Base-by-base conservation (phyloP, 1,140 invertebrate species). In the Eupeodes corollae region DNA sequence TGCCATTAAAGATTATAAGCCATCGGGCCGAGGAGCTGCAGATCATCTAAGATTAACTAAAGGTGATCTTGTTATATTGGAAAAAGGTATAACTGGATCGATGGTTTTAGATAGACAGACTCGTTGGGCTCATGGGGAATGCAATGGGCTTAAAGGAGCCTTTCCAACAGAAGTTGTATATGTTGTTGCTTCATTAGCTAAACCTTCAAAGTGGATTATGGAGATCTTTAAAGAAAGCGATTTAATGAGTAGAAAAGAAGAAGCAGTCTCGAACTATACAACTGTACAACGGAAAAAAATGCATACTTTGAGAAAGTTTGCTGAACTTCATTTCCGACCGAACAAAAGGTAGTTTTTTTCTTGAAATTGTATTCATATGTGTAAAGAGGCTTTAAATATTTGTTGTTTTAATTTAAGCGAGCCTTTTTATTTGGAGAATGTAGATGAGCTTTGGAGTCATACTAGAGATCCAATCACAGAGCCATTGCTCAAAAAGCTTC, bases 121-220 rank as follows among this genome's bases (percentile, higher is more conserved):
- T 26, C 79, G 80, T 26, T 89, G 82, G 84, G 86, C 81, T 66
- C 78, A 77, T 57, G 90, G 80, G 48, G 67, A 74, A 54, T 75
- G 78, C 44, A 83, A 84, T 49, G 78, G 76, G 6, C 71, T 80
- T 49, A 73, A 76, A 58, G 92, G 91, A 10, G 79, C 91, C 56
- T 93, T 96, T 69, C 84, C 86, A 1, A 82, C 85, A 2, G 88
- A 94, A 58, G 81, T 78, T 64, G 84, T 95, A 12, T 89, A 91
- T 57, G 82, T 96, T 33, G 67, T 97, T 48, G 89, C 92, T 11
- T 86, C 88, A 5, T 72, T 92, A 44, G 78, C 75, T 3, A 77
- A 79, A 63, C 92, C 92, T n/a, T 76, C 84, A 1, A 55, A 55
- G 33, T 60, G 72, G 11, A 68, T 79, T 44, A 54, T 78, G 48